phyloP scores from a whole-genome alignment of 2,888 invertebrate genomes.

The Vanessa cardui region DNA sequence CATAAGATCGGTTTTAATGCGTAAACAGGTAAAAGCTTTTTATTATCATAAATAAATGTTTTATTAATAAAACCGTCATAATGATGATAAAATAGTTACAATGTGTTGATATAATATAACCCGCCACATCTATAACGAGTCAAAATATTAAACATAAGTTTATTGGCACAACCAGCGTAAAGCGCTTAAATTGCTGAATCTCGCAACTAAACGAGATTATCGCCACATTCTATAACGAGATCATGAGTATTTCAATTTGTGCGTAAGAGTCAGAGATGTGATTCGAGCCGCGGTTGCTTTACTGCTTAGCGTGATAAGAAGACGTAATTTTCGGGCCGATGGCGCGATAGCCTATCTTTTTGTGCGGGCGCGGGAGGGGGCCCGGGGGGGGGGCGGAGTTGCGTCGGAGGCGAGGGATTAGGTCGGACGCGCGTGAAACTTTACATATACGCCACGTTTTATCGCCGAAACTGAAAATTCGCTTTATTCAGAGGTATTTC shows the following conservation, averaged over 20 bases:
- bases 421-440: conserved; percentile 22
- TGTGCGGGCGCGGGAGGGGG: conserved; percentile 30
- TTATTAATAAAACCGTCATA: too few species aligned
- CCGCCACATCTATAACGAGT: too few species aligned
- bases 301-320: conserved; percentile 43
- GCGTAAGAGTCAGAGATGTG: conserved; percentile 17
- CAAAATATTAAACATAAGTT: too few species aligned
- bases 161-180: background rate
- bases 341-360: conserved; percentile 46
- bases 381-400: background rate
- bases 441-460: conserved; percentile 30
- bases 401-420: conserved; percentile 2
- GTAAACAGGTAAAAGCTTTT: too few species aligned
- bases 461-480: conserved; percentile 32
- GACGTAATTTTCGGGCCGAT: conserved; percentile 46
- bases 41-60: too few species aligned
- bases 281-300: conserved; percentile 17
- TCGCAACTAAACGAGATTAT: conserved; percentile 14
- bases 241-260: conserved; percentile 30
- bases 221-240: conserved; percentile 20
- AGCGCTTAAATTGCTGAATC: background rate
- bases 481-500: conserved; percentile 25
- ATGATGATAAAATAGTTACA: too few species aligned
- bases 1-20: too few species aligned
- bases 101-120: too few species aligned